phyloP scores from a whole-genome alignment of 2,113 vertebrate genomes.

The Mastomys coucha region DNA sequence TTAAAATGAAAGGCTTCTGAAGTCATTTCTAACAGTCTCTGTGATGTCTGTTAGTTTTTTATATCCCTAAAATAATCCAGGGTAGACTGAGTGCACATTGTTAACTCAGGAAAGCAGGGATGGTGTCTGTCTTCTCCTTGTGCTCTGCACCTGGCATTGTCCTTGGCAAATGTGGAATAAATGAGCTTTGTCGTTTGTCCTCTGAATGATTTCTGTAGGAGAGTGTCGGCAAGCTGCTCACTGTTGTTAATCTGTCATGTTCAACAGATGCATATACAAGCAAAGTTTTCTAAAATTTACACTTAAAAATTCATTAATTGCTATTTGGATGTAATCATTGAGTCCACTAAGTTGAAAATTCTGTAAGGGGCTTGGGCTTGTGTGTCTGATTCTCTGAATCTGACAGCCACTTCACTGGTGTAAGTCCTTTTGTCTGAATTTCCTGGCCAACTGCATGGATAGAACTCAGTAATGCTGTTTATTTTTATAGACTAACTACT shows the following conservation, averaged over 20 bases:
- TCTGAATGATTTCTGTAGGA: conserved; percentile 76
- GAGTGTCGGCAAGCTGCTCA: conserved; percentile 65
- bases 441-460: neutral
- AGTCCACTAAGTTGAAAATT: conserved; percentile 37
- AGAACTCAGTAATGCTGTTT: conserved; percentile 18
- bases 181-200: conserved; percentile 74
- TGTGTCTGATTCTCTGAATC: neutral
- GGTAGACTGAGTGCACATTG: neutral
- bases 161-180: conserved; percentile 61
- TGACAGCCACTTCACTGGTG: neutral
- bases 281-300: conserved; percentile 58
- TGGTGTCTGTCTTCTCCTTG: neutral
- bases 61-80: conserved; percentile 25
- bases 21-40: neutral
- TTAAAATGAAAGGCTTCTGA: conserved; percentile 34
- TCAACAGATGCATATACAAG: conserved; percentile 72
- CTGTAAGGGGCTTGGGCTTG: neutral
- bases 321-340: conserved; percentile 52
- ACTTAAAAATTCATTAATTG: conserved; percentile 44
- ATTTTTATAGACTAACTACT: conserved; percentile 11
- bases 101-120: neutral
- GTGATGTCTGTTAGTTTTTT: neutral
- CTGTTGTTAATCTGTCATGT: conserved; percentile 69
- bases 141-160: conserved; percentile 56
- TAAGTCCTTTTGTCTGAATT: conserved; percentile 34